These are phyloP conservation scores for Caenorhabditis zanzibari DNA, from an alignment of 2,888 invertebrate genomes.

Conservation along the genomic window DNA sequence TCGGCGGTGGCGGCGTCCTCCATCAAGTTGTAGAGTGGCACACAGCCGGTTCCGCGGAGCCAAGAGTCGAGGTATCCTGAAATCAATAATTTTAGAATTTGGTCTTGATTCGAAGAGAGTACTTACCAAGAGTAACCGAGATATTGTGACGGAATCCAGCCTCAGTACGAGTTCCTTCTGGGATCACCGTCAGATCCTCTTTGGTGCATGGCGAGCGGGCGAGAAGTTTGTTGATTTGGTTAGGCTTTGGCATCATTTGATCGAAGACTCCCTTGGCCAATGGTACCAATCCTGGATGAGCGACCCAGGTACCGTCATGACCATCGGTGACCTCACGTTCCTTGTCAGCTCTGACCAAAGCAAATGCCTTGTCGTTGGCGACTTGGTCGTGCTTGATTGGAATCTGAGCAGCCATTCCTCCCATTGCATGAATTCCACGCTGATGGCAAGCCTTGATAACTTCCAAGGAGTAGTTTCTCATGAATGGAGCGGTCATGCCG, in stretches of 20 bases:
- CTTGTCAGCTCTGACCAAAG: conserved; percentile 83
- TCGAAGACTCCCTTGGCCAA: conserved; percentile 81
- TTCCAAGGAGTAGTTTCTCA: conserved; percentile 87
- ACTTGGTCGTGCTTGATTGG: conserved; percentile 84
- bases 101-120: too few species aligned
- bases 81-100: conserved; percentile 7
- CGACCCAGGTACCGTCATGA: conserved; percentile 89
- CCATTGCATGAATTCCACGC: conserved; percentile 85
- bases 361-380: conserved; percentile 78
- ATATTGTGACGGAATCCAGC: conserved; percentile 88
- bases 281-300: conserved; percentile 87
- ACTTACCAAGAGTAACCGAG: conserved; percentile 86
- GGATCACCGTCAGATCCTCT: conserved; percentile 84
- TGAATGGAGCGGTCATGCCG: conserved; percentile 87
- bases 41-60: conserved; percentile 88
- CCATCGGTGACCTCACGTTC: conserved; percentile 84
- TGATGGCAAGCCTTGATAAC: conserved; percentile 84
- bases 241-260: conserved; percentile 70
- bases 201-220: conserved; percentile 68
- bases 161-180: conserved; percentile 87
- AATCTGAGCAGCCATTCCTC: conserved; percentile 86
- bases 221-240: conserved; percentile 79
- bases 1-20: conserved; percentile 90
- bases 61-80: conserved; percentile 88
- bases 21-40: conserved; percentile 87